Base-by-base conservation (phyloP, 2,888 invertebrate species). In the Sepioteuthis lessoniana region DNA sequence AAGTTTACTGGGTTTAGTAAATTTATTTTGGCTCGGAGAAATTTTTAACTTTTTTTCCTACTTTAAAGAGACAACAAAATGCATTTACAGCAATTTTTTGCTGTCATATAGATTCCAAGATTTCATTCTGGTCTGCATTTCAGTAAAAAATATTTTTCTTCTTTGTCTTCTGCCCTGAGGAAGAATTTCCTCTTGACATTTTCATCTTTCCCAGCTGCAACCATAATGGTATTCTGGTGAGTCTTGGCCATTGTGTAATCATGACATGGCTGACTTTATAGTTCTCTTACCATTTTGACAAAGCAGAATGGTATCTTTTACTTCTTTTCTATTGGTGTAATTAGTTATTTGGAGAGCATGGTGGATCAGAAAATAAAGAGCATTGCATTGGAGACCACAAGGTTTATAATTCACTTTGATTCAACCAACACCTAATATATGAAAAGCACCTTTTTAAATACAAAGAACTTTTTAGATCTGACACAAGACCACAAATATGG, bases 131-230 rank as follows among this genome's bases (percentile, higher is more conserved):
- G 1, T 31, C 13, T 1, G 16, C 76, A 31, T 76, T 76, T n/a
- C 31, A 2, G 16, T 31, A 8, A 0, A n/a, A 76, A 0, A 76
- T n/a, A 8, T 76, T 76, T n/a, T 10, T 13, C 8, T n/a, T 1
- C 16, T n/a, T 10, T 76, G 31, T 10, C n/a, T 16, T 50, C 2
- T 50, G 3, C 2, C 50, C 50, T 21, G 16, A 76, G n/a, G 31
- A 76, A 76, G n/a, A 76, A 76, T 76, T 76, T 76, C 76, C 76
- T 76, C n/a, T n/a, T 76, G 76, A 76, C 76, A 76, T 76, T 76
- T 76, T n/a, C 76, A 76, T n/a, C 13, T 1, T 0, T 8, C 13
- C n/a, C 76, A 10, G n/a, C 76, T 31, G 13, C 31, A 7, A n/a
- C 76, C 76, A 13, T 13, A 31, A 0, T 76, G 76, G 13, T 76